Evolutionary conservation across 2,113 vertebrate genomes (phyloP).

Genomic region (Bostrychus sinensis): DNA sequence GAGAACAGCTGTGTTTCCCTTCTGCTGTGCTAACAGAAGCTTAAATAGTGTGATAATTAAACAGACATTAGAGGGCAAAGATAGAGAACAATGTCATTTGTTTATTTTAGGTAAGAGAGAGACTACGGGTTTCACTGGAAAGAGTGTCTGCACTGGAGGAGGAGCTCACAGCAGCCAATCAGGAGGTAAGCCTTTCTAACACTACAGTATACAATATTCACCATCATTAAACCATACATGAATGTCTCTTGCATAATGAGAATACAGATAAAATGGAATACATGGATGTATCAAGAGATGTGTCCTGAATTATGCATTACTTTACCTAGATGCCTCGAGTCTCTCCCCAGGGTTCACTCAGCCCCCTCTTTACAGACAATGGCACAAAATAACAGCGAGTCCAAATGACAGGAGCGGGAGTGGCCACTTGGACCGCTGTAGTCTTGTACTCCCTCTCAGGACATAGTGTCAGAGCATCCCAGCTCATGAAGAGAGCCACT

Average conservation of each 20-base stretch:
- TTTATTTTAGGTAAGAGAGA: conserved; percentile 76
- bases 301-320: conserved; percentile 10
- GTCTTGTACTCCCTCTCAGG: conserved; percentile 50
- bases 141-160: conserved; percentile 96
- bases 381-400: background rate
- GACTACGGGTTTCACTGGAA: conserved; percentile 96
- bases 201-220: background rate
- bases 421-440: conserved; percentile 16
- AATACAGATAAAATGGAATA: conserved; percentile 8
- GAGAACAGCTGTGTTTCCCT: background rate
- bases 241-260: background rate
- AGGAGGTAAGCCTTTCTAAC: conserved; percentile 84
- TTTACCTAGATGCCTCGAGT: conserved; percentile 1
- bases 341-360: conserved; percentile 12
- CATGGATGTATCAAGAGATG: background rate
- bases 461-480: conserved; percentile 45
- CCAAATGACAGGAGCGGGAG: conserved; percentile 1
- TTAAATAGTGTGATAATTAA: background rate
- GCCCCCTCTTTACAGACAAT: conserved; percentile 1
- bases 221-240: background rate
- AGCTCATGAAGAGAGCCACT: conserved; percentile 40
- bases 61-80: background rate
- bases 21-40: conserved; percentile 10
- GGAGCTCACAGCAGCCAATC: conserved; percentile 94
- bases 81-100: background rate